These are phyloP conservation scores for Grapholita molesta DNA, from an alignment of 1,140 invertebrate genomes.

Conservation along the genomic window DNA sequence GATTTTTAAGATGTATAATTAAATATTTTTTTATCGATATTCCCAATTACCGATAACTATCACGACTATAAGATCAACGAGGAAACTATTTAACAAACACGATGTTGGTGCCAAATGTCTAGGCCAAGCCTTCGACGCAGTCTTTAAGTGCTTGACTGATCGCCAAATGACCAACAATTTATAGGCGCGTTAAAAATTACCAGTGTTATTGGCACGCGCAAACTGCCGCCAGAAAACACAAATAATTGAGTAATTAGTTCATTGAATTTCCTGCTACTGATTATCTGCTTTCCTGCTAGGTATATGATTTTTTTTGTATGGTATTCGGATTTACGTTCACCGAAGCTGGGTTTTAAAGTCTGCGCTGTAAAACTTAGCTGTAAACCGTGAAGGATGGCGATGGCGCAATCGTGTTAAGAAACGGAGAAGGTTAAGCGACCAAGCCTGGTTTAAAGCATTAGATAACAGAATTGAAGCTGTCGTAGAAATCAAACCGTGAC, in stretches of 20 bases:
- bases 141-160: slow-evolving; percentile 8
- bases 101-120: slow-evolving; percentile 3
- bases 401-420: too few relatives aligned
- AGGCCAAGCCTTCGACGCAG: not conserved
- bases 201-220: not conserved
- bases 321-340: too few relatives aligned
- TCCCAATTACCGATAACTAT: not conserved
- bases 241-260: not conserved
- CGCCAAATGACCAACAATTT: not conserved
- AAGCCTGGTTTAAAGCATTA: too few relatives aligned
- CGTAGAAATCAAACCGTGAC: too few relatives aligned
- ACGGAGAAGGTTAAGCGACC: too few relatives aligned
- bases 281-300: too few relatives aligned
- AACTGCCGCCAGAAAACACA: not conserved
- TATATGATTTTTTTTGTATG: too few relatives aligned
- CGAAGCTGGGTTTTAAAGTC: too few relatives aligned
- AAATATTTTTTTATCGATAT: not conserved
- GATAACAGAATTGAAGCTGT: too few relatives aligned
- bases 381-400: too few relatives aligned
- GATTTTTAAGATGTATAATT: too few relatives aligned
- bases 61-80: not conserved
- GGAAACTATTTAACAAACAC: not conserved
- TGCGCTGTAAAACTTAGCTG: too few relatives aligned
- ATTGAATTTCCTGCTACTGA: not conserved
- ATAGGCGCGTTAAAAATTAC: not conserved